phyloP scores from a whole-genome alignment of 2,888 invertebrate genomes.

The Zelleria hepariella region DNA sequence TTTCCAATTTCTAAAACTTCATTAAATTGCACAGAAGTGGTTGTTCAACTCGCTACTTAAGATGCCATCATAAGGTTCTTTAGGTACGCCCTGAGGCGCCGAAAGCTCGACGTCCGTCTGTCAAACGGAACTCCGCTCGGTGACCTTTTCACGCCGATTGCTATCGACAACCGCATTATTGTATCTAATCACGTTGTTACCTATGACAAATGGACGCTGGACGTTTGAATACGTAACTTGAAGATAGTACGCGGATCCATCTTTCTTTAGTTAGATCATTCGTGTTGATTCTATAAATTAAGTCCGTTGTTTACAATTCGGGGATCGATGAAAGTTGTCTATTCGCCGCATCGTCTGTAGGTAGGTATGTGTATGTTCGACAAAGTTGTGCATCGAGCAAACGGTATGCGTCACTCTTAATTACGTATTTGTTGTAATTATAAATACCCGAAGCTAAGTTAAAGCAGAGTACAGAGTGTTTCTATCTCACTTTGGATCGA shows the following conservation, averaged over 20 bases:
- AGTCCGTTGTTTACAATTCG: background rate
- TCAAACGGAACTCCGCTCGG: background rate
- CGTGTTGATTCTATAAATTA: background rate
- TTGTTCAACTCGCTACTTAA: background rate
- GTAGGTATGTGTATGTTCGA: no score
- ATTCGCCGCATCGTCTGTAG: no score
- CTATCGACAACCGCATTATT: background rate
- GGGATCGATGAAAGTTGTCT: background rate
- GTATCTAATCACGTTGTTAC: background rate
- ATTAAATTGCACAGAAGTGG: background rate
- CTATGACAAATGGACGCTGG: background rate
- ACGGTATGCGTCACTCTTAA: no score
- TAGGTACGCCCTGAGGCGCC: background rate
- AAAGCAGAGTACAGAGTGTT: no score
- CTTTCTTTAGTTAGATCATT: background rate
- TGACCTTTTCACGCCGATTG: background rate
- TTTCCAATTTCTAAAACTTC: no score
- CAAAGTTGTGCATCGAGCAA: no score
- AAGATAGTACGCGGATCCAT: background rate
- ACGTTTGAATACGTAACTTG: background rate
- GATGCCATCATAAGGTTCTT: background rate
- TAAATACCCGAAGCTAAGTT: no score
- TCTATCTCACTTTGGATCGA: background rate
- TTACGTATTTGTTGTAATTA: no score
- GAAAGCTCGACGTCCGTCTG: background rate